phyloP scores from a whole-genome alignment of 2,888 invertebrate genomes.

The Ochlodes sylvanus region DNA sequence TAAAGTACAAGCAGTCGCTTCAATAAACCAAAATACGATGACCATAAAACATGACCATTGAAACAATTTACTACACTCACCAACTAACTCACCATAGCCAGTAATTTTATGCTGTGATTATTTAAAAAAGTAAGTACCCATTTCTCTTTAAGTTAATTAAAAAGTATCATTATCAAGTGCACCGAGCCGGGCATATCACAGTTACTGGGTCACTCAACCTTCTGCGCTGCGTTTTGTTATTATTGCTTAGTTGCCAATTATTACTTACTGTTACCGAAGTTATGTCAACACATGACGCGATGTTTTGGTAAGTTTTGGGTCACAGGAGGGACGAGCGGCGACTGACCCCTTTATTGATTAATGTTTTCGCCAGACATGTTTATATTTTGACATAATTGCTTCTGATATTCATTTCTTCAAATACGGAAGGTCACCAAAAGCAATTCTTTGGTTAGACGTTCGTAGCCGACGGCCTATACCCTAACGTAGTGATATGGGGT shows the following conservation, averaged over 20 bases:
- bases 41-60: no score
- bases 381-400: not conserved
- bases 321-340: slow-evolving; percentile 8
- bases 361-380: no score
- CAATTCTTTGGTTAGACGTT: no score
- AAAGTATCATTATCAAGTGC: not conserved
- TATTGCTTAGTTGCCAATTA: not conserved
- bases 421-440: not conserved
- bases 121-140: not conserved
- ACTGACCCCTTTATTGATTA: not conserved
- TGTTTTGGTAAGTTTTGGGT: slow-evolving; percentile 17
- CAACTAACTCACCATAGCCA: no score
- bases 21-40: no score
- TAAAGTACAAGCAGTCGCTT: no score
- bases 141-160: not conserved
- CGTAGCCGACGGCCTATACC: no score
- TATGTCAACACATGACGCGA: slow-evolving; percentile 12
- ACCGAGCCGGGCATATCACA: not conserved
- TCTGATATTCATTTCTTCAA: not conserved
- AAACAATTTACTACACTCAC: no score
- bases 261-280: not conserved
- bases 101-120: no score
- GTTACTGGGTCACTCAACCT: slow-evolving; percentile 22
- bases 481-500: no score
- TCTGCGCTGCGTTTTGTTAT: slow-evolving; percentile 19